phyloP scores from a whole-genome alignment of 37 sponge, comb jelly and placozoan genomes.

The Beroe ovata region DNA sequence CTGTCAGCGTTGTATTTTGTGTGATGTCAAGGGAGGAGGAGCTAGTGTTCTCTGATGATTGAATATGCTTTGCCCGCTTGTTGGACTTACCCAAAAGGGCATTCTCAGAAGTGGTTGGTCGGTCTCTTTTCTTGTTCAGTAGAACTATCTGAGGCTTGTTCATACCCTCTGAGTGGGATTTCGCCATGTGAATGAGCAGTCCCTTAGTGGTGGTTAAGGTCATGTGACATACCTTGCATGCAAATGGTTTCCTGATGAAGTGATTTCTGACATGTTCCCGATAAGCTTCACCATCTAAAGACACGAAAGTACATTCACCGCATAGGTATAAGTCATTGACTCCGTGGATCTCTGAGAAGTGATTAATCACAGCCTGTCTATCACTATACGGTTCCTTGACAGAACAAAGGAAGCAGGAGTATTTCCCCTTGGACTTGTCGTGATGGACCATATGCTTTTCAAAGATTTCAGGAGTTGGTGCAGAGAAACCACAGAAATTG shows the following conservation, averaged over 20 bases:
- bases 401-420: not conserved
- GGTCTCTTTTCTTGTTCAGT: not conserved
- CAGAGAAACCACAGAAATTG: constrained; percentile 6
- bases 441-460: not conserved
- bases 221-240: not conserved
- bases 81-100: not conserved
- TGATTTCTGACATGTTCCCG: not conserved
- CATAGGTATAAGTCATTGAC: not conserved
- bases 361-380: not conserved
- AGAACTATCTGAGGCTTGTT: not conserved
- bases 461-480: not conserved
- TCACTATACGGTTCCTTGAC: not conserved
- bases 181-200: not conserved
- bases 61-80: not conserved
- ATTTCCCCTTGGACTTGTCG: not conserved
- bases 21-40: not conserved
- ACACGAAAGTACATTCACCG: not conserved
- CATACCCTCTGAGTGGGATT: not conserved
- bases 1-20: not conserved
- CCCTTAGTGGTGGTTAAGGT: not conserved
- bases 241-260: not conserved
- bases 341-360: not conserved
- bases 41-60: not conserved
- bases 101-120: not conserved
- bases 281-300: not conserved